phyloP scores from a whole-genome alignment of 2,113 vertebrate species.

The Brachypteracias leptosomus region DNA sequence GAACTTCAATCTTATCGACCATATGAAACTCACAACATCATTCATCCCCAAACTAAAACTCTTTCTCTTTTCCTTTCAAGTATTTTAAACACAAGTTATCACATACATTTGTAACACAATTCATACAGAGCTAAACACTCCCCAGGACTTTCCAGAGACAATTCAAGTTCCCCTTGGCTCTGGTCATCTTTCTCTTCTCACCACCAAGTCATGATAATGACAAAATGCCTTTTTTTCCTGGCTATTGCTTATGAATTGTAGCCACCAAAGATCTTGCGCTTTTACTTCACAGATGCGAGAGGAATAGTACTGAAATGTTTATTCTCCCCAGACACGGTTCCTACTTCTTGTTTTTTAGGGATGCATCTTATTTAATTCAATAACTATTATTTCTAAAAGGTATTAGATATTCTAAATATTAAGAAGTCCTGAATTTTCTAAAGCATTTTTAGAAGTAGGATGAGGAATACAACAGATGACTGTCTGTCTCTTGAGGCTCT shows the following conservation, averaged over 20 bases:
- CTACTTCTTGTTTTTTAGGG: background rate
- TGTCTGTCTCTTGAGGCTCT: background rate
- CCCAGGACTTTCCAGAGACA: background rate
- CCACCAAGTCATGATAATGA: background rate
- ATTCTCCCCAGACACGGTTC: background rate
- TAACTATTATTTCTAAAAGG: background rate
- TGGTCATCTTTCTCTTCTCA: background rate
- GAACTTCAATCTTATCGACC: background rate
- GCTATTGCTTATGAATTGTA: background rate
- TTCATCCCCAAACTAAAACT: background rate
- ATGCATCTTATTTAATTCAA: background rate
- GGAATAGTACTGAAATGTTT: background rate
- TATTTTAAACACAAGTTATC: background rate
- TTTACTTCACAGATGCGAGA: background rate
- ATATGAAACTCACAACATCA: background rate
- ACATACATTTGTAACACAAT: background rate
- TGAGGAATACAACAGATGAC: background rate
- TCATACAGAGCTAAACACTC: background rate
- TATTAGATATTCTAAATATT: background rate
- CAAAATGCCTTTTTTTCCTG: background rate
- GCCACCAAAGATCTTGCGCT: background rate
- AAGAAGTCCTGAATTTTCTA: background rate
- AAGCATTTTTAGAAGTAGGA: background rate
- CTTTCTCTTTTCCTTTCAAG: background rate
- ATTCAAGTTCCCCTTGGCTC: background rate